Evolutionary conservation across 1,140 invertebrate species (phyloP), one percentile per base, ranked within the genome.

Genomic region (Eurosta solidaginis): DNA sequence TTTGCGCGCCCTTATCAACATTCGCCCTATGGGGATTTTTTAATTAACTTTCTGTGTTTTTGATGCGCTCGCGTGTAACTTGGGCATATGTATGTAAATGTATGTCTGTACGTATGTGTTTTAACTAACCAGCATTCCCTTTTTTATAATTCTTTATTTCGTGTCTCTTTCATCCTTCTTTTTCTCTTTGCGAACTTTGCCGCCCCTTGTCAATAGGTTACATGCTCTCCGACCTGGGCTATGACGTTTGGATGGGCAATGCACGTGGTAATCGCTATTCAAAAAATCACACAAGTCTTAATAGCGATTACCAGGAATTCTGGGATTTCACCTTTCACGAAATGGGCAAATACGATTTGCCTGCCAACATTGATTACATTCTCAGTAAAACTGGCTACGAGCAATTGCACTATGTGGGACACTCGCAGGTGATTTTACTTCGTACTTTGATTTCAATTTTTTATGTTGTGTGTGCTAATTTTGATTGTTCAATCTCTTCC

Each of bases 241-340:
- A 92, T 80, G 94, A 96, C 82, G 94, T 96, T 0, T 94, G 93
- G 93, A 86, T 94, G 88, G 92, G 92, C 1, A 96, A 94, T 80
- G 90, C 90, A 27, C 88, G 93, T 14, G 93, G 93, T 9, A 94
- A 92, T 82, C 89, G 89, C 20, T 93, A 93, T 82, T 93, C 92
- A 1, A 89, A 89, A 40, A 89, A 88, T 73, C 92, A 93, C 83
- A 83, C 84, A 1, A 85, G 81, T 6, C 88, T 90, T 63, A 92
- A 86, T 85, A 89, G 90, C 3, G 90, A 93, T 82, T 89, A 91
- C 75, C 84, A 88, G 14, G 85, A 90, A 68, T 96, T 92, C 82
- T 96, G 94, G 94, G 88, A 92, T 79, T 96, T 94, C 82, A 93
- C 92, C 54, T 95, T 91, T 89, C 92, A 96, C 82, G 93, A 96